These are phyloP conservation scores for Trissonchulus latispiculum DNA, from an alignment of 2,888 invertebrate genomes.

Conservation along the genomic window DNA sequence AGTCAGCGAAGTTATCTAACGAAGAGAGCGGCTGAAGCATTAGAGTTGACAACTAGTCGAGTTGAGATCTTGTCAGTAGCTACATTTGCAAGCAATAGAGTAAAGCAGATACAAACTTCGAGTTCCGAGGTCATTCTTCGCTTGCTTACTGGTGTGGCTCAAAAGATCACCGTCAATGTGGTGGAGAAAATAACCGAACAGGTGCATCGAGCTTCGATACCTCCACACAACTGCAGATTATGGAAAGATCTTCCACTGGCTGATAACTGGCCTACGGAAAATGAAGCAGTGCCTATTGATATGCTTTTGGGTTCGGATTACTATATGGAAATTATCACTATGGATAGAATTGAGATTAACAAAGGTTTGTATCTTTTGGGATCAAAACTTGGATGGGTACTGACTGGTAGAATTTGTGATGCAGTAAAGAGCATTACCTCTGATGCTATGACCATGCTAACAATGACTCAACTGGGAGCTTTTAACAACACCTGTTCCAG, in stretches of 20 bases:
- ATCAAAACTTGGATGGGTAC: background rate
- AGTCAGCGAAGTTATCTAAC: background rate
- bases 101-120: too few relatives aligned
- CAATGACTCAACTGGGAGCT: too few relatives aligned
- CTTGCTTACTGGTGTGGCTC: too few relatives aligned
- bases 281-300: background rate
- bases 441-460: too few relatives aligned
- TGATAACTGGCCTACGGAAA: background rate
- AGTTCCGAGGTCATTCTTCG: too few relatives aligned
- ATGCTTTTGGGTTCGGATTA: background rate
- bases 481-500: too few relatives aligned
- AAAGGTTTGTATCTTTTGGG: background rate
- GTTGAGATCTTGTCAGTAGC: too few relatives aligned
- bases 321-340: background rate
- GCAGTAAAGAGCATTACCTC: too few relatives aligned
- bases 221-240: background rate
- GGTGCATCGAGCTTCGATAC: background rate
- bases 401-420: background rate
- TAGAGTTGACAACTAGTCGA: too few relatives aligned
- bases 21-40: too few relatives aligned
- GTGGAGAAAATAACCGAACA: background rate
- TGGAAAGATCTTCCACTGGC: background rate
- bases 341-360: background rate
- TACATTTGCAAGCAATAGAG: too few relatives aligned
- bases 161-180: too few relatives aligned